A percentile compares a stretch with the other conserved stretches of the same genome.
phyloP scores from a whole-genome alignment of 92 coral and sea anemone genomes.

The Virgularia gustaviana region DNA sequence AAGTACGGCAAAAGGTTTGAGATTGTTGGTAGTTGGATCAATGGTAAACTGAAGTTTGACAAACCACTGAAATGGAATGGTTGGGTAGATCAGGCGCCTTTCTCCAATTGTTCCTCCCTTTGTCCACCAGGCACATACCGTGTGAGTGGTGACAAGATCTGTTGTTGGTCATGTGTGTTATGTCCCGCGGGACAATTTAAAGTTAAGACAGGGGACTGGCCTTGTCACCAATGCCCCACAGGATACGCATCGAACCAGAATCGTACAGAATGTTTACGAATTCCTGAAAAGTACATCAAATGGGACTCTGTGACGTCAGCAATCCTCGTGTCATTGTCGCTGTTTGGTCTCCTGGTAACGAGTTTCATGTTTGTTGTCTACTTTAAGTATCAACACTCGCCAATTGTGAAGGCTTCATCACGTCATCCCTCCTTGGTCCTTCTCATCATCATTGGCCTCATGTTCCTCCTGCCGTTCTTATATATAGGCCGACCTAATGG shows the following conservation, averaged over 20 bases:
- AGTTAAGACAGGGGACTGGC: slow-evolving; percentile 55
- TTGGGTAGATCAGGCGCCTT: slow-evolving; percentile 56
- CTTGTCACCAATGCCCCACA: slow-evolving; percentile 53
- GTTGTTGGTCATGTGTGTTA: slow-evolving; percentile 87
- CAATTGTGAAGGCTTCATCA: slow-evolving; percentile 89
- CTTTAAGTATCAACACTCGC: slow-evolving; percentile 64
- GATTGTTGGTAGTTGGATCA: slow-evolving; percentile 73
- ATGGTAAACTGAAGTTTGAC: slow-evolving; percentile 57
- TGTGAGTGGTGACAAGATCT: slow-evolving; percentile 64
- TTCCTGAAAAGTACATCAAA: slow-evolving; percentile 69
- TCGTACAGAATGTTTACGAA: slow-evolving; percentile 63
- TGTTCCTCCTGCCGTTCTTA: slow-evolving; percentile 66
- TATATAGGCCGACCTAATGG: slow-evolving; percentile 69
- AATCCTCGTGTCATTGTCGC: slow-evolving; percentile 57
- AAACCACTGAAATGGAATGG: slow-evolving; percentile 69
- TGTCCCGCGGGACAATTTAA: slow-evolving; percentile 74
- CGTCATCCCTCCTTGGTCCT: slow-evolving; percentile 77
- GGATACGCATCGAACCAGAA: slow-evolving; percentile 64
- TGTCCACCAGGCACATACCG: slow-evolving; percentile 79
- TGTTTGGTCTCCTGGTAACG: slow-evolving; percentile 62
- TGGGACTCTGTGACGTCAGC: slow-evolving; percentile 64
- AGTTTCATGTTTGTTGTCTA: slow-evolving; percentile 65
- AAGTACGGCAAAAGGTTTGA: slow-evolving; percentile 65
- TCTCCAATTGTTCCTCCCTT: slow-evolving; percentile 71
- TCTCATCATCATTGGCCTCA: slow-evolving; percentile 55